Conservation (phyloP, 2,113 vertebrate species). For the Heterotis niloticus region DNA sequence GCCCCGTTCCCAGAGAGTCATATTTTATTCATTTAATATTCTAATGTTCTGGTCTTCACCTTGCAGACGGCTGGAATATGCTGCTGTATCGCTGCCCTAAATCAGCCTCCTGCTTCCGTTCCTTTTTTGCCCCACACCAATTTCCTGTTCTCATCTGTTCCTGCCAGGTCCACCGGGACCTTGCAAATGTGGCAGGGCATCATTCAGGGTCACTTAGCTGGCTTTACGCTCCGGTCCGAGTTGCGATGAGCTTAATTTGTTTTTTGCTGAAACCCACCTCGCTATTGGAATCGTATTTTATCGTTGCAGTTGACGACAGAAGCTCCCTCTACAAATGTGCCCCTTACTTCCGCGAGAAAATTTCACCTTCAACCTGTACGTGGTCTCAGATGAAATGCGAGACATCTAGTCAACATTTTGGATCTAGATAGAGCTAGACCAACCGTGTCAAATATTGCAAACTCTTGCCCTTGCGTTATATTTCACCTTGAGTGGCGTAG, state of each 20-base stretch:
- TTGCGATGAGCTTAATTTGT: not conserved
- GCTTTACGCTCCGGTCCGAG: constrained; percentile 9
- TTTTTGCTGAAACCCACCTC: not conserved
- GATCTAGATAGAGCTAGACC: too few species aligned
- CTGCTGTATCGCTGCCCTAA: constrained; percentile 3
- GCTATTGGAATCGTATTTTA: too few species aligned
- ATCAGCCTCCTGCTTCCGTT: constrained; percentile 9
- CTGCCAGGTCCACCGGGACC: constrained; percentile 6
- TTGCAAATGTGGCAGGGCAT: not conserved
- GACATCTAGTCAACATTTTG: too few species aligned
- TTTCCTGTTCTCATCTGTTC: constrained; percentile 17
- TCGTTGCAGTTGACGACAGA: too few species aligned
- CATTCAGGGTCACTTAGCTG: constrained; percentile 1
- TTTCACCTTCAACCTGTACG: too few species aligned
- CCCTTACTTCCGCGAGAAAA: too few species aligned
- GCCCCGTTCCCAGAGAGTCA: constrained; percentile 18
- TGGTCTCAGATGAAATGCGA: too few species aligned
- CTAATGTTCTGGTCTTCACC: constrained; percentile 28
- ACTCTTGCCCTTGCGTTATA: too few species aligned
- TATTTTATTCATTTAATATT: constrained; percentile 36
- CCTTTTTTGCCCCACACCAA: not conserved
- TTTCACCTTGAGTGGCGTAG: too few species aligned
- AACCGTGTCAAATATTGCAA: too few species aligned
- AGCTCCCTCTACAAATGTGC: too few species aligned
- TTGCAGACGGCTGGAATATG: constrained; percentile 18